Evolutionary conservation across 2,888 invertebrate genomes (phyloP), one percentile per base, ranked within the genome.

Genomic region (Pilophorus perplexus): DNA sequence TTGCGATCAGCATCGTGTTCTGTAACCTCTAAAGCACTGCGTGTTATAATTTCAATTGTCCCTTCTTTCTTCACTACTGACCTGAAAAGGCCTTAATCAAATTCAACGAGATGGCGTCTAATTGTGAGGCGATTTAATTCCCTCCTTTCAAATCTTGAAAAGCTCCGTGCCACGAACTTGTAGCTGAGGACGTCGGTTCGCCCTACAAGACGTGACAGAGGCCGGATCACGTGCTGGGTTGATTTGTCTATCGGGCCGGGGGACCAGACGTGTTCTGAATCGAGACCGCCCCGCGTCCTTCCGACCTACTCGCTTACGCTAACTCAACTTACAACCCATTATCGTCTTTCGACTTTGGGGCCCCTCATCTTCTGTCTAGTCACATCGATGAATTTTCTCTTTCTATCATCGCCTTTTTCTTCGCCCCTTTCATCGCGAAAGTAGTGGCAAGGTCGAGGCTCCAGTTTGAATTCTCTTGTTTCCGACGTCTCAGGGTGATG

Each of bases 201-300:
- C 55, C 38, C 55, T 55, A 55, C 22, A 55, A 62, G 62, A 62
- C 62, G 62, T 62, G 62, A 62, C 62, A 62, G 12, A 25, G 46
- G 38, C 46, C 27, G 46, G 62, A 62, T 62, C 62, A 62, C 62
- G 62, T 62, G 62, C 62, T 62, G 28, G 28, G 62, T 62, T 62
- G 62, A 62, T 62, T 62, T 62, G 62, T 62, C 62, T 62, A 62
- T 62, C 59, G 55, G 33, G 18, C 33, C 62, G 18, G 37, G 37
- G 38, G 55, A 62, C 33, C 33, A 48, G 48, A 62, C 62, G 62
- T 62, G 62, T 62, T 62, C 48, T 46, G 62, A 62, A 62, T 62
- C 28, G 62, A 48, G 28, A 52, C 52, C 52, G 25, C 23, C 14
- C n/a, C 28, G 16, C 18, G 5, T n/a, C n/a, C n/a, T n/a, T n/a